Percentiles rank a stretch among this genome's conserved stretches.
Evolutionary conservation across 1,140 invertebrate genomes (phyloP).

Genomic region (Scaptomyza hsui): DNA sequence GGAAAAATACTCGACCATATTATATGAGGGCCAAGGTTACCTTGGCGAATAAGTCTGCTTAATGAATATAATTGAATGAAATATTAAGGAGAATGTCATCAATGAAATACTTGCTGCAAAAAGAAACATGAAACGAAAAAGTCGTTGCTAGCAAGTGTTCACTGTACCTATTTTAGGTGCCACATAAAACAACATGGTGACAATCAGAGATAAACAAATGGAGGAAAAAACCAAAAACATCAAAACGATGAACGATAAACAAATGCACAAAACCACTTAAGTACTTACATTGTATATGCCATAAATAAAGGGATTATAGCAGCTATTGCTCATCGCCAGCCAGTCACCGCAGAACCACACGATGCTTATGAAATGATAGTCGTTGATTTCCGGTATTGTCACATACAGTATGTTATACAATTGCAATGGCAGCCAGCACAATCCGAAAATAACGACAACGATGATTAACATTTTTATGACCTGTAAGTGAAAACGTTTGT

Average conservation of each 20-base stretch:
- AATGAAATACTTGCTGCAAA: not conserved
- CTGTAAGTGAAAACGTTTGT: constrained; percentile 83
- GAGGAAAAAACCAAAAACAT: constrained; percentile 14
- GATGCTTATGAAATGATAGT: constrained; percentile 91
- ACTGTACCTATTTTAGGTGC: constrained; percentile 7
- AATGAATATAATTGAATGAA: not conserved
- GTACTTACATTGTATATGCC: constrained; percentile 92
- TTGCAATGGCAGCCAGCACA: constrained; percentile 93
- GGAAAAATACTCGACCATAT: not conserved
- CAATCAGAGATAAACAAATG: constrained; percentile 36
- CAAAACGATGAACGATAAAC: constrained; percentile 8
- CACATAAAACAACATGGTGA: not conserved
- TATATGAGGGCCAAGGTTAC: not conserved
- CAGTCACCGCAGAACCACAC: constrained; percentile 93
- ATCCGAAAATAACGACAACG: constrained; percentile 90
- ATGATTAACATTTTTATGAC: constrained; percentile 94
- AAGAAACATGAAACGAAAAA: not conserved
- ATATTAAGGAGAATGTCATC: not conserved
- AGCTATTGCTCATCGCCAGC: constrained; percentile 94
- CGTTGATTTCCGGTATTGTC: constrained; percentile 88
- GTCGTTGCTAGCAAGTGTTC: not conserved
- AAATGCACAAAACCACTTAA: constrained; percentile 4
- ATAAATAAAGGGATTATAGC: constrained; percentile 94
- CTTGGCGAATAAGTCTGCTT: not conserved
- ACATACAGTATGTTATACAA: constrained; percentile 90